Evolutionary conservation across 2,888 invertebrate species (phyloP), one percentile per base, ranked within the genome.

Genomic region (Syrista parreyssii): DNA sequence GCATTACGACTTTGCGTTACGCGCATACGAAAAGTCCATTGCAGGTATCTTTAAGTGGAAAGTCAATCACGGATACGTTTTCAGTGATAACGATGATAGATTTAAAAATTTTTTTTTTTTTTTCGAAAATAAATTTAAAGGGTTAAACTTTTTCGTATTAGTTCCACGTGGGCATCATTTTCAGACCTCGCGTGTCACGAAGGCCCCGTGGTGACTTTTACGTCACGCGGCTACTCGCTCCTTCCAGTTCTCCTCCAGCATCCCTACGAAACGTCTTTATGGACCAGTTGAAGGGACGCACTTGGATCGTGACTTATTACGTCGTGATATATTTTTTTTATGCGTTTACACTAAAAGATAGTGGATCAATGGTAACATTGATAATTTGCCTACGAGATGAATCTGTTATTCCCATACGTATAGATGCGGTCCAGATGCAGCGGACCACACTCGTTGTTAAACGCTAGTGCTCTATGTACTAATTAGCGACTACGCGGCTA

Each of bases 311-410:
- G 2, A 35, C 11, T 35, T 35, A 35, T 35, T 12, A 12, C 35
- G 11, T 35, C 12, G 2, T 3, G 35, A 23, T 15, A 6, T 55
- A 9, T 23, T 0, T 55, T 55, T 55, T 55, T 1, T 2, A 23
- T 55, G 0, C 23, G 9, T 15, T 4, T 4, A 0, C 12, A 1
- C 1, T 34, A 4, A 40, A 4, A 1, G 15, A 15, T 15, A 15
- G 0, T 1, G 36, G 12, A 4, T 23, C 6, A 1, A 15, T 12
- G 0, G 6, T 55, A 55, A 23, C 40, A 0, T 6, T 2, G 1
- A 15, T 2, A 6, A 40, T 23, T 0, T 0, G 1, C 4, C 40
- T 55, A 0, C 0, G 23, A 6, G 40, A 55, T 55, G 40, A 1
- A 55, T 55, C 40, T 55, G 1, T 55, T 55, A 9, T 55, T 4